These are phyloP conservation scores for Pardosa pseudoannulata DNA, from an alignment of 2,888 invertebrate species.

Conservation along the genomic window DNA sequence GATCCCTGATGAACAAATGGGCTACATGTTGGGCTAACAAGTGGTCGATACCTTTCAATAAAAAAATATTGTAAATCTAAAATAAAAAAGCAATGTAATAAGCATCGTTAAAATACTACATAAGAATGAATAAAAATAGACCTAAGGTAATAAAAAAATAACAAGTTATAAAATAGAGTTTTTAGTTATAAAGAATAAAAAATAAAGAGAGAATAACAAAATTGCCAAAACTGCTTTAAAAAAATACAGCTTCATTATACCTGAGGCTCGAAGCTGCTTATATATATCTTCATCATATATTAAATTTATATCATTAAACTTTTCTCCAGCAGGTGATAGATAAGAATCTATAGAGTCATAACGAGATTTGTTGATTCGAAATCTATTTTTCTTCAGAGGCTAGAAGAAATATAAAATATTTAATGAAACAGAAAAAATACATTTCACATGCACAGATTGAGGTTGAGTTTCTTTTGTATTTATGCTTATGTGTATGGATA, in stretches of 20 bases:
- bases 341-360: slow-evolving; percentile 99
- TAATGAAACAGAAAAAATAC: slow-evolving; percentile 40
- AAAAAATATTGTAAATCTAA: slow-evolving; percentile 14
- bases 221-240: no score
- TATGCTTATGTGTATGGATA: no score
- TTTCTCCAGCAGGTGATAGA: slow-evolving; percentile 90
- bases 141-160: no score
- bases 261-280: slow-evolving; percentile 78
- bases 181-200: no score
- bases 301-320: slow-evolving; percentile 95
- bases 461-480: no score
- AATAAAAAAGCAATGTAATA: background rate
- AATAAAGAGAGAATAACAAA: no score
- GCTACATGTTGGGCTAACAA: slow-evolving; percentile 96
- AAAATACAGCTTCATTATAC: slow-evolving; percentile 25
- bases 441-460: no score
- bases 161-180: no score
- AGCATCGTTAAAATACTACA: background rate
- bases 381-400: slow-evolving; percentile 85
- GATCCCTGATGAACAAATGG: slow-evolving; percentile 98
- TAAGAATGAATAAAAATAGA: no score
- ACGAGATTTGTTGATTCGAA: slow-evolving; percentile 91
- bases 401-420: no score
- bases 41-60: slow-evolving; percentile 87
- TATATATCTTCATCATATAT: slow-evolving; percentile 90